Evolutionary conservation across 1,140 invertebrate species (phyloP).

Genomic region (Pseudoatta argentina): DNA sequence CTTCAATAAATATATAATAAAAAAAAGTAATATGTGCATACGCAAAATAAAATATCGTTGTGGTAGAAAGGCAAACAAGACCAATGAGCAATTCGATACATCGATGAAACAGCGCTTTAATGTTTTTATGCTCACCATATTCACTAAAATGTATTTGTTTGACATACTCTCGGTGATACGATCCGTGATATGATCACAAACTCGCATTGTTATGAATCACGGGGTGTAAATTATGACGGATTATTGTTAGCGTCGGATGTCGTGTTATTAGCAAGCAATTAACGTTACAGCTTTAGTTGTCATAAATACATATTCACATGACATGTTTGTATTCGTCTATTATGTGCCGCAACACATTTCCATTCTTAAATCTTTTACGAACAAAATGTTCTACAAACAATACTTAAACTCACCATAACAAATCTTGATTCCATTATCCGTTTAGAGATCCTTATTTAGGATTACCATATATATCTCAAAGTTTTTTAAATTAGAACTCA

Average conservation of each 20-base stretch:
- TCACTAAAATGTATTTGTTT: slow-evolving; percentile 17
- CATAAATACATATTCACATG: not conserved
- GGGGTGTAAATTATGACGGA: slow-evolving; percentile 16
- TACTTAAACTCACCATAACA: too few relatives aligned
- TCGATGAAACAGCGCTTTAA: not conserved
- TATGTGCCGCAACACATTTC: too few relatives aligned
- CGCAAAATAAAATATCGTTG: not conserved
- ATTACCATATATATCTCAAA: too few relatives aligned
- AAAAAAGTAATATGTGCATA: not conserved
- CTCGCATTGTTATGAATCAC: not conserved
- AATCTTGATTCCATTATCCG: too few relatives aligned
- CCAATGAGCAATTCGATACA: slow-evolving; percentile 3
- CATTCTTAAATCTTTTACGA: too few relatives aligned
- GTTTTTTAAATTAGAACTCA: too few relatives aligned
- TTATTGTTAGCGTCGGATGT: slow-evolving; percentile 5
- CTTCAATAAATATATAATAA: not conserved
- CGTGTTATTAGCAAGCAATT: slow-evolving; percentile 31
- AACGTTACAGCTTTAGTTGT: not conserved
- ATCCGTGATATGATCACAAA: not conserved
- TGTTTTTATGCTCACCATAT: slow-evolving; percentile 6
- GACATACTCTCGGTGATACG: not conserved
- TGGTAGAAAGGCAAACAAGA: not conserved
- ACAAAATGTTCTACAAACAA: too few relatives aligned
- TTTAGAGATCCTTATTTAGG: too few relatives aligned
- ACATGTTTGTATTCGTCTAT: slow-evolving; percentile 3